Conservation (phyloP, 2,797 vertebrate species). For the Gymnocypris eckloni region DNA sequence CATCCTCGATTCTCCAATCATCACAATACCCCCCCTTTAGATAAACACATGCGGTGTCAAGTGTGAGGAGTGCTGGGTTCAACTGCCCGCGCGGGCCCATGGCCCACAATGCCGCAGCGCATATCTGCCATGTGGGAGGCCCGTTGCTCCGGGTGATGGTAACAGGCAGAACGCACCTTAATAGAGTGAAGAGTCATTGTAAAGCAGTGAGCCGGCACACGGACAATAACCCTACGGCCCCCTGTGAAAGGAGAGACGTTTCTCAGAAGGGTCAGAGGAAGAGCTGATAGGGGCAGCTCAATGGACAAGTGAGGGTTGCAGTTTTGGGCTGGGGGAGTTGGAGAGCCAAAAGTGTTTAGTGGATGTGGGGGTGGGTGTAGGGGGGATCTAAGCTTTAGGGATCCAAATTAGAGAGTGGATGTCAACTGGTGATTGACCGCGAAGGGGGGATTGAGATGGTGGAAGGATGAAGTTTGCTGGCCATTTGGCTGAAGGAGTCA, state of each 20-base stretch:
- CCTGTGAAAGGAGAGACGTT: conserved; percentile 84
- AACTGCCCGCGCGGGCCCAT: conserved; percentile 87
- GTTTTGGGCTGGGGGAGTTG: conserved; percentile 51
- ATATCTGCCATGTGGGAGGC: conserved; percentile 98
- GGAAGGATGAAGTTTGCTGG: conserved; percentile 65
- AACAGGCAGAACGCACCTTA: conserved; percentile 99
- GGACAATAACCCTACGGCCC: conserved; percentile 88
- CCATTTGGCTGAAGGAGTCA: conserved; percentile 57
- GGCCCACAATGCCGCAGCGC: conserved; percentile 88
- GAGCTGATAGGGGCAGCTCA: conserved; percentile 85
- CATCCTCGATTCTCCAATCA: conserved; percentile 79
- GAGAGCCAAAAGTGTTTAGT: conserved; percentile 70
- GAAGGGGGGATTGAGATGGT: conserved; percentile 33
- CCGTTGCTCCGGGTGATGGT: conserved; percentile 96
- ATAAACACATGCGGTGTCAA: conserved; percentile 99
- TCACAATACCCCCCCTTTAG: conserved; percentile 85
- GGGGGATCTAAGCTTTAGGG: conserved; percentile 4
- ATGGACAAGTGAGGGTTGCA: conserved; percentile 73
- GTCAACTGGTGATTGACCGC: conserved; percentile 73
- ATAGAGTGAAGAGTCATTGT: conserved; percentile 99
- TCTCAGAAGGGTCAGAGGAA: conserved; percentile 88
- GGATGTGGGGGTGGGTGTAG: conserved; percentile 57
- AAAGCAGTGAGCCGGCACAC: conserved; percentile 94
- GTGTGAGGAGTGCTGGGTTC: conserved; percentile 93
- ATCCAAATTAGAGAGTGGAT: conserved; percentile 74